Conservation (phyloP, 2,797 vertebrate species). For the Nyctibius grandis region DNA sequence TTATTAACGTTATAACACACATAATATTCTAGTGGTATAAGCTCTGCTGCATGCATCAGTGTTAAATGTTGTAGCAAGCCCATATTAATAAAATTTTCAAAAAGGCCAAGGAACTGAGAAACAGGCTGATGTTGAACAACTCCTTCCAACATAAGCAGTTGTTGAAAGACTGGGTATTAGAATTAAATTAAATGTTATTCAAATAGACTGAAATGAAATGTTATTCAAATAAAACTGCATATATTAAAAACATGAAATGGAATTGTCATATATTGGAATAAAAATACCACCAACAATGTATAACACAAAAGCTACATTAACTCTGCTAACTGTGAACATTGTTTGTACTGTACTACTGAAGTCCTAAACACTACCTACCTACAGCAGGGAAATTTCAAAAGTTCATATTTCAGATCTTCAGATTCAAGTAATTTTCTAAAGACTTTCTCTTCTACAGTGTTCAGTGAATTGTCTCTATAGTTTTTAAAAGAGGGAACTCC, state of each 20-base stretch:
- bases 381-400: not conserved
- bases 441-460: not conserved
- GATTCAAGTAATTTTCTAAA: not conserved
- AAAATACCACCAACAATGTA: not conserved
- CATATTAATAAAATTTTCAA: not conserved
- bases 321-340: not conserved
- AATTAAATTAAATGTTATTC: not conserved
- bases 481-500: not conserved
- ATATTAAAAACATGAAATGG: not conserved
- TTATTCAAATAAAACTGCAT: not conserved
- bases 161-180: not conserved
- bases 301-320: not conserved
- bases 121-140: not conserved
- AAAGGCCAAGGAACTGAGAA: not conserved
- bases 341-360: not conserved
- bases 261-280: not conserved
- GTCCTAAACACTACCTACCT: not conserved
- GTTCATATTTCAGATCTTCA: not conserved
- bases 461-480: not conserved
- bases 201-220: not conserved
- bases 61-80: not conserved
- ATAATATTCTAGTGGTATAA: not conserved
- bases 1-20: not conserved
- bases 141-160: not conserved
- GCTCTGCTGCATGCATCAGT: not conserved